phyloP scores from a whole-genome alignment of 2,113 vertebrate genomes.

The Mus musculus region DNA sequence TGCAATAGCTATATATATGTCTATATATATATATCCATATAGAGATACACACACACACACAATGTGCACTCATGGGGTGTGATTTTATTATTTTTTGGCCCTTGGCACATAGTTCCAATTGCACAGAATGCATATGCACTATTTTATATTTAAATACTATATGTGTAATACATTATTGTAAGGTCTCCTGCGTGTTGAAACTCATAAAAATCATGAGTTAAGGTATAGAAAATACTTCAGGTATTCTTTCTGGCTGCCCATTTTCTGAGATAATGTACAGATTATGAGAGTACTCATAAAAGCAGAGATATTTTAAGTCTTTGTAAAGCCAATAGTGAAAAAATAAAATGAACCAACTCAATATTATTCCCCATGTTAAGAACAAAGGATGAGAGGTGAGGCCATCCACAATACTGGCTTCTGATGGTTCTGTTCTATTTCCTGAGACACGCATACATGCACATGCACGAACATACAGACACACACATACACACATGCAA shows the following conservation, averaged over 20 bases:
- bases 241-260: neutral
- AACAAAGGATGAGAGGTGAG: neutral
- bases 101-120: neutral
- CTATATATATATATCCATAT: neutral
- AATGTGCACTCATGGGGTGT: slow-evolving; percentile 26
- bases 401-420: neutral
- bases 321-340: slow-evolving; percentile 14
- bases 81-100: slow-evolving; percentile 60
- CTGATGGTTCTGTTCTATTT: neutral
- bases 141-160: slow-evolving; percentile 61
- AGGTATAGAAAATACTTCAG: slow-evolving; percentile 14
- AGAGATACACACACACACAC: neutral
- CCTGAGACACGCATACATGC: neutral
- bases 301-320: neutral
- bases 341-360: neutral
- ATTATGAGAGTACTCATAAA: neutral
- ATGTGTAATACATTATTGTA: slow-evolving; percentile 34
- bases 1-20: slow-evolving; percentile 46
- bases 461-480: neutral
- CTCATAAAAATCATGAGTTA: slow-evolving; percentile 51
- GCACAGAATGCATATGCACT: slow-evolving; percentile 37
- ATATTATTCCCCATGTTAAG: neutral
- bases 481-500: too few species aligned
- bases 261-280: neutral
- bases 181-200: slow-evolving; percentile 49